A percentile compares a stretch with the other conserved stretches of the same genome.
phyloP scores from a whole-genome alignment of 2,888 invertebrate species.

The Lasius fuliginosus region DNA sequence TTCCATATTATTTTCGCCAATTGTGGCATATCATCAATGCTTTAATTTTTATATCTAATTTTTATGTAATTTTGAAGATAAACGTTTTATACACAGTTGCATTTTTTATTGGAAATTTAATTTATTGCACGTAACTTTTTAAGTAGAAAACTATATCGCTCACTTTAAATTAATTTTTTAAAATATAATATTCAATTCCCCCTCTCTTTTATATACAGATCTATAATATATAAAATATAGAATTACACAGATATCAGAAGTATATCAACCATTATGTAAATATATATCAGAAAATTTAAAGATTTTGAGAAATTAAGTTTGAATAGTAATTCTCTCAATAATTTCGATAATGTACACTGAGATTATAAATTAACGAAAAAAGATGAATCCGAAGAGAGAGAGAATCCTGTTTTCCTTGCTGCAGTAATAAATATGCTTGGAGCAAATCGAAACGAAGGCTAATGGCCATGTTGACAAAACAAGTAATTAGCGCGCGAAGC shows the following conservation, averaged over 20 bases:
- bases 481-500: conserved; percentile 57
- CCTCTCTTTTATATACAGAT: neutral
- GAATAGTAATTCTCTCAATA: neutral
- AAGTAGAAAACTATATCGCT: neutral
- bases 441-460: neutral
- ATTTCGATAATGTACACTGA: neutral
- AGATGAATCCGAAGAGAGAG: neutral
- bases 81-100: neutral
- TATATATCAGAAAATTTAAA: neutral
- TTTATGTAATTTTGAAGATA: conserved; percentile 11
- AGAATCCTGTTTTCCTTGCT: neutral
- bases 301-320: neutral
- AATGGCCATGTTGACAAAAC: conserved; percentile 56
- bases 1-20: neutral
- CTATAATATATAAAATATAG: neutral
- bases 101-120: neutral
- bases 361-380: neutral
- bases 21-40: neutral
- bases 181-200: neutral
- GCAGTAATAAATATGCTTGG: neutral
- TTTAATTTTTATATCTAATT: conserved; percentile 15
- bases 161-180: neutral
- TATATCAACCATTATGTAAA: neutral
- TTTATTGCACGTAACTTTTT: neutral
- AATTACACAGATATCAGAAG: neutral